Evolutionary conservation across 2,888 invertebrate genomes (phyloP).

Genomic region (Phania funesta): DNA sequence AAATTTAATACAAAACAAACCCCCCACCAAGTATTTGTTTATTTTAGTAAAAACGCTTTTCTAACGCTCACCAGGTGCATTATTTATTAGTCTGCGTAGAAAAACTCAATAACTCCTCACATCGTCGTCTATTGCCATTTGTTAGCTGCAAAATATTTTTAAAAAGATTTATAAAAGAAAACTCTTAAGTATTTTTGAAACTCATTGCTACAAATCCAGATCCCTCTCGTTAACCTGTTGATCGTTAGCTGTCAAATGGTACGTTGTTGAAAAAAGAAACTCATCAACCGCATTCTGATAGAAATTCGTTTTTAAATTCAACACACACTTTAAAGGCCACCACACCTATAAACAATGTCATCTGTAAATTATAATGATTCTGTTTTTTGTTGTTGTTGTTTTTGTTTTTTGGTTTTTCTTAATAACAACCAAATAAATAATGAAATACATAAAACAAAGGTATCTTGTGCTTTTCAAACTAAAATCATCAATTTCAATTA

Average conservation of each 20-base stretch:
- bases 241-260: slow-evolving; percentile 21
- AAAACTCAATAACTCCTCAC: too few species aligned
- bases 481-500: slow-evolving; percentile 68
- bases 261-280: neutral
- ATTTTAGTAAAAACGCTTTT: too few species aligned
- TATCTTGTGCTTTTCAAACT: slow-evolving; percentile 56
- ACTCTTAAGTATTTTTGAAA: neutral
- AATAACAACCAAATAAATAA: slow-evolving; percentile 18
- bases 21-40: too few species aligned
- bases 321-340: slow-evolving; percentile 61
- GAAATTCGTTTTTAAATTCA: slow-evolving; percentile 54
- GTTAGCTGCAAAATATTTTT: too few species aligned
- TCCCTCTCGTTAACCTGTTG: slow-evolving; percentile 27
- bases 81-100: too few species aligned
- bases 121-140: too few species aligned
- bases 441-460: slow-evolving; percentile 15
- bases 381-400: neutral
- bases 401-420: neutral
- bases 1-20: too few species aligned
- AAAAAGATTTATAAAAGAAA: too few species aligned
- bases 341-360: slow-evolving; percentile 68
- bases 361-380: slow-evolving; percentile 64
- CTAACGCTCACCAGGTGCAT: too few species aligned
- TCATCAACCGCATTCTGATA: neutral
- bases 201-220: neutral